Evolutionary conservation across 2,113 vertebrate species (phyloP).

Genomic region (Colinus virginianus): DNA sequence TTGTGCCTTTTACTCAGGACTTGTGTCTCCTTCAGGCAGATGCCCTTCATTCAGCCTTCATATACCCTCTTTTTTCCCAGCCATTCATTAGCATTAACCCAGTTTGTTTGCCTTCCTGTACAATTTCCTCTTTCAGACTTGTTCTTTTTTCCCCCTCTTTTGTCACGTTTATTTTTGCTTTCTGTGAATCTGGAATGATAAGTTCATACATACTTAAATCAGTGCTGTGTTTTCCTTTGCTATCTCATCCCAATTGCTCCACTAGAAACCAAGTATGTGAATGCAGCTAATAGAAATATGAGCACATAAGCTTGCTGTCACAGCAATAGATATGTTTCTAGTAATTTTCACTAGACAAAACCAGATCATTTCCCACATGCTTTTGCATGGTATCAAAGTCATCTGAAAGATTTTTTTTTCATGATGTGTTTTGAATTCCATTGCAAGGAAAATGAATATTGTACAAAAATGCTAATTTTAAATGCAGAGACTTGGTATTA

Average conservation of each 20-base stretch:
- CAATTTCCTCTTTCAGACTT: background rate
- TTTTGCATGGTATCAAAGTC: background rate
- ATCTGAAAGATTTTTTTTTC: background rate
- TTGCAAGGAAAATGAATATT: background rate
- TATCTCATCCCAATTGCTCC: background rate
- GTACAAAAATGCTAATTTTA: background rate
- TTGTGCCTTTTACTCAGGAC: background rate
- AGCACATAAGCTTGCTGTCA: background rate
- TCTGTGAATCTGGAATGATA: background rate
- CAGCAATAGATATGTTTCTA: background rate
- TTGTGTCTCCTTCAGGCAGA: background rate
- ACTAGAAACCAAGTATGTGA: background rate
- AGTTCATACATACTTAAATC: background rate
- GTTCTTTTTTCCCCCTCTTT: background rate
- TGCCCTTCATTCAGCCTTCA: background rate
- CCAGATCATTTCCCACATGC: background rate
- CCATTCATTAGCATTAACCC: background rate
- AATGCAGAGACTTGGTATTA: background rate
- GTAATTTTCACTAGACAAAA: background rate
- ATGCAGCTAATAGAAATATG: background rate
- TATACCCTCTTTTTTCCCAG: background rate
- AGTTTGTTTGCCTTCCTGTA: background rate
- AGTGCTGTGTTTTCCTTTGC: background rate
- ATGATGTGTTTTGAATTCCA: background rate
- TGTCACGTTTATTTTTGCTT: background rate